These are phyloP conservation scores for Apis cerana DNA, from an alignment of 1,140 invertebrate genomes.

Conservation along the genomic window DNA sequence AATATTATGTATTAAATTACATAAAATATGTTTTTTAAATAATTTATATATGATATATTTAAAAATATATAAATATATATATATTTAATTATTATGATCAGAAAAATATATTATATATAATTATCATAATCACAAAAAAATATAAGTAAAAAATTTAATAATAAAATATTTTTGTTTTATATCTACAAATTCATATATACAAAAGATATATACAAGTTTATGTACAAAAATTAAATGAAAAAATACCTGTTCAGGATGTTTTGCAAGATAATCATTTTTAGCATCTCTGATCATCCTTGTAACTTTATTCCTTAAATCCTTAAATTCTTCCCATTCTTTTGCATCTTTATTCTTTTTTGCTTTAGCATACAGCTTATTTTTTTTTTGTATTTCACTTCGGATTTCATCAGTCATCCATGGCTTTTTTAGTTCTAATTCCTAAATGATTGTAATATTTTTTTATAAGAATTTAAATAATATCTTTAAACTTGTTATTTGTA, in stretches of 20 bases:
- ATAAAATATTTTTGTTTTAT: too few species aligned
- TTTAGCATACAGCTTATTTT: conserved; percentile 81
- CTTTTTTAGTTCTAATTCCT: conserved; percentile 80
- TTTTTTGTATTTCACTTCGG: conserved; percentile 82
- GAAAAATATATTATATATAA: not conserved
- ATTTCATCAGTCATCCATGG: conserved; percentile 83
- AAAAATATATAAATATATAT: not conserved
- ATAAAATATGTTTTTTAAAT: not conserved
- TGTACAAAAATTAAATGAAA: conserved; percentile 22
- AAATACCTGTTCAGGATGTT: conserved; percentile 81
- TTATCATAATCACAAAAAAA: too few species aligned
- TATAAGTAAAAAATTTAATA: too few species aligned
- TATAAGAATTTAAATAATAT: conserved; percentile 17
- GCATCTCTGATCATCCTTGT: conserved; percentile 82
- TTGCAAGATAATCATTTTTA: conserved; percentile 81
- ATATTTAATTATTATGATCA: not conserved
- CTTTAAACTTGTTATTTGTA: not conserved
- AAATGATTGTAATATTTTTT: conserved; percentile 54
- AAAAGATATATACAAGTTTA: too few species aligned
- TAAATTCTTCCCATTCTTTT: conserved; percentile 82
- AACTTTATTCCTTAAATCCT: conserved; percentile 82
- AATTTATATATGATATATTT: not conserved
- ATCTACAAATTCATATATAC: too few species aligned
- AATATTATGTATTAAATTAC: not conserved
- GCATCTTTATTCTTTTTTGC: conserved; percentile 81